Conservation (phyloP, 2,113 vertebrate species). For the Hippocampus comes region DNA sequence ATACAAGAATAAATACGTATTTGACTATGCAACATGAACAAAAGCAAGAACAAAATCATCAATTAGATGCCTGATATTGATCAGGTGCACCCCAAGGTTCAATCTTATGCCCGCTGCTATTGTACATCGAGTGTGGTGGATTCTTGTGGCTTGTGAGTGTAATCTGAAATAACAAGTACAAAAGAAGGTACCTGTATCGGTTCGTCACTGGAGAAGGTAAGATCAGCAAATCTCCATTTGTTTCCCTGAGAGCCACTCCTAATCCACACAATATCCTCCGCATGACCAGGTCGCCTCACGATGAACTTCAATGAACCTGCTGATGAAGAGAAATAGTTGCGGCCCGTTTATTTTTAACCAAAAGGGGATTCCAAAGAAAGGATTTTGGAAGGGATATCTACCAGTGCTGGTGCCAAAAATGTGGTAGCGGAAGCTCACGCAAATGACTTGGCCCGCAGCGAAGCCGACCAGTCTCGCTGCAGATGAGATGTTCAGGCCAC, state of each 20-base stretch:
- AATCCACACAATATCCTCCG: slow-evolving; percentile 65
- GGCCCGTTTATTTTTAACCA: background rate
- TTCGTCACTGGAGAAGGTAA: slow-evolving; percentile 62
- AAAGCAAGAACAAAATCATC: no score
- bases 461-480: slow-evolving; percentile 67
- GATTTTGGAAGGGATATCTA: slow-evolving; percentile 20
- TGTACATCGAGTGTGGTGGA: background rate
- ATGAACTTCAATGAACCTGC: slow-evolving; percentile 71
- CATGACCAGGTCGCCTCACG: slow-evolving; percentile 49
- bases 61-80: no score
- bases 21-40: no score
- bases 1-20: no score
- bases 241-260: slow-evolving; percentile 73
- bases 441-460: slow-evolving; percentile 45
- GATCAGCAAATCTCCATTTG: slow-evolving; percentile 73
- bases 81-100: background rate
- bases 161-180: background rate
- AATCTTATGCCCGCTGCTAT: background rate
- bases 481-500: slow-evolving; percentile 9
- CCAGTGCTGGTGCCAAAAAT: slow-evolving; percentile 72
- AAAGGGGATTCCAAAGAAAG: no score
- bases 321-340: background rate
- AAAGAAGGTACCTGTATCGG: slow-evolving; percentile 61
- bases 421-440: slow-evolving; percentile 73
- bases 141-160: background rate